Percentiles rank a stretch among this genome's conserved stretches.
Conservation (phyloP, 2,113 vertebrate species). For the Mugil cephalus region DNA sequence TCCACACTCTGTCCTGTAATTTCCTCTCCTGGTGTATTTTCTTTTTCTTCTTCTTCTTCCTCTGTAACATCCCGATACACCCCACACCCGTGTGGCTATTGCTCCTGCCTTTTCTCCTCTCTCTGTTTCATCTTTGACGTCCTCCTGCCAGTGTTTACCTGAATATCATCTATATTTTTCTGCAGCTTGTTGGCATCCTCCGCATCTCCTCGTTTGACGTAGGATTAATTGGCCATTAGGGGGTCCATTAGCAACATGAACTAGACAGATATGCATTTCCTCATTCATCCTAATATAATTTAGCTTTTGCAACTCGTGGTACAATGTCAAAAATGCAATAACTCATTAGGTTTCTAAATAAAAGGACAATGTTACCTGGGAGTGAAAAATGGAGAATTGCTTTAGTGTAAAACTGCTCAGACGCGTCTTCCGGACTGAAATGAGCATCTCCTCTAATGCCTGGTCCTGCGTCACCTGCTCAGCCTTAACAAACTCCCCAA, state of each 20-base stretch:
- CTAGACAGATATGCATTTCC: background rate
- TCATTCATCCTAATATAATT: background rate
- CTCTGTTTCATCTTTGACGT: background rate
- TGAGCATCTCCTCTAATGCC: conserved; percentile 56
- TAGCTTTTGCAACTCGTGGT: background rate
- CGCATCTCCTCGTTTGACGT: conserved; percentile 2
- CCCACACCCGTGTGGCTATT: background rate
- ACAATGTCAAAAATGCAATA: too few relatives aligned
- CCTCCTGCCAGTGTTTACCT: conserved; percentile 7
- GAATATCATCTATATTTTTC: background rate
- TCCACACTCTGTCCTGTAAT: conserved; percentile 1
- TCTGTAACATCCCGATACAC: background rate
- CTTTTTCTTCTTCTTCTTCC: background rate
- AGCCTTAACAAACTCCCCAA: background rate
- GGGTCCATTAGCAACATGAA: background rate
- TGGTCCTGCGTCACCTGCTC: conserved; percentile 39
- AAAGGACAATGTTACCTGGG: background rate
- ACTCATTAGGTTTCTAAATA: background rate
- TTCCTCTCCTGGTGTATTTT: background rate
- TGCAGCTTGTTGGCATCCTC: background rate
- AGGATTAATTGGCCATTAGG: background rate
- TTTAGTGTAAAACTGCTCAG: conserved; percentile 61
- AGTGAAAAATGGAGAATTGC: conserved; percentile 50
- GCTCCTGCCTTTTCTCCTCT: background rate
- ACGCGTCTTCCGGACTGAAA: conserved; percentile 39